Evolutionary conservation across 1,140 invertebrate species (phyloP).

Genomic region (Drepana arcuata): DNA sequence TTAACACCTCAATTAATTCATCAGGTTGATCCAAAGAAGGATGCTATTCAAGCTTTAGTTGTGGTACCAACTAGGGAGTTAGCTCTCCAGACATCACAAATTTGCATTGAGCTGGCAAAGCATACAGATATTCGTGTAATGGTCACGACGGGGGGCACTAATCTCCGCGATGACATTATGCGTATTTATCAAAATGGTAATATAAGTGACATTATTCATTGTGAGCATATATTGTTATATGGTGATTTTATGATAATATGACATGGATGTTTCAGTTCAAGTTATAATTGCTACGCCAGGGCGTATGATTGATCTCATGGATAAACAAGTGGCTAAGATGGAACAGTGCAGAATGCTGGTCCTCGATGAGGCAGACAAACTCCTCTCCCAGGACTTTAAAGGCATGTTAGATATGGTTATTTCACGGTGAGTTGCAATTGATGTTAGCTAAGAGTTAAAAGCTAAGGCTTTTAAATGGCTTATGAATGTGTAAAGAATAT

Average conservation of each 20-base stretch:
- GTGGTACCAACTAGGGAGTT: conserved; percentile 99
- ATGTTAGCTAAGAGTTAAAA: no score
- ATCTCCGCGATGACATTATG: conserved; percentile 99
- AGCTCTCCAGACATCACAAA: conserved; percentile 99
- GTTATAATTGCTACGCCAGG: conserved; percentile 99
- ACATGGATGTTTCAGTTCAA: conserved; percentile 82
- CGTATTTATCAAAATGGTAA: conserved; percentile 97
- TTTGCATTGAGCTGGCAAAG: conserved; percentile 98
- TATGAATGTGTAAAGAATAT: no score
- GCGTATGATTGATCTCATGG: conserved; percentile 99
- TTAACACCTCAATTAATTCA: conserved; percentile 7
- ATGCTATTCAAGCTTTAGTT: conserved; percentile 96
- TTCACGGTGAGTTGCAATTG: conserved; percentile 73
- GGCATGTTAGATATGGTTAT: conserved; percentile 99
- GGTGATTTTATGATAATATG: neutral
- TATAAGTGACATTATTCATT: no score
- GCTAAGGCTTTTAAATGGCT: no score
- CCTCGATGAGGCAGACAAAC: conserved; percentile 99
- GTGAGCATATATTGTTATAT: no score
- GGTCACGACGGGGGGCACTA: conserved; percentile 99
- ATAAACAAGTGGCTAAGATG: conserved; percentile 98
- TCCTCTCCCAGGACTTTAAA: conserved; percentile 99
- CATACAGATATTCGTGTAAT: conserved; percentile 96
- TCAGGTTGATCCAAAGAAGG: conserved; percentile 88
- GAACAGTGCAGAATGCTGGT: conserved; percentile 97